A percentile compares a stretch with the other conserved stretches of the same genome.
Evolutionary conservation across 2,113 vertebrate species (phyloP).

Genomic region (Leptosomus discolor): DNA sequence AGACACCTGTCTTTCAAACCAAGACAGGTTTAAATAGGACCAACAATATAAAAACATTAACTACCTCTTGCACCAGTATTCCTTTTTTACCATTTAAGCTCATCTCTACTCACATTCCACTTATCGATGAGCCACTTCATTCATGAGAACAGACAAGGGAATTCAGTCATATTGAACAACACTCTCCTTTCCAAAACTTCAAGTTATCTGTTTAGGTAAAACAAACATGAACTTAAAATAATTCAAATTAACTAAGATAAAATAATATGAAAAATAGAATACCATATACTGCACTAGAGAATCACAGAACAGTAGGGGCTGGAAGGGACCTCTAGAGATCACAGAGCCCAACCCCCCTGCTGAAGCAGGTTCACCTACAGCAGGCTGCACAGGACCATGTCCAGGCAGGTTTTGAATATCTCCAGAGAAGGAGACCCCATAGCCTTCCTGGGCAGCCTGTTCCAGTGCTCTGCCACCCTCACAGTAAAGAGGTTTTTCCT

Average conservation of each 20-base stretch:
- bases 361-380: too few relatives aligned
- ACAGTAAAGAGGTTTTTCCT: too few relatives aligned
- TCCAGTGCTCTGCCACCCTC: too few relatives aligned
- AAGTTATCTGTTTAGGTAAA: neutral
- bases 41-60: neutral
- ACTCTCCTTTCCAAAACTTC: neutral
- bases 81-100: neutral
- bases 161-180: neutral
- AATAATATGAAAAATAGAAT: neutral
- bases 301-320: too few relatives aligned
- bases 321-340: too few relatives aligned
- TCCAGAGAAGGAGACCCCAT: too few relatives aligned
- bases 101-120: neutral
- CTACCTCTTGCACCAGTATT: neutral
- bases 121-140: neutral
- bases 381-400: too few relatives aligned
- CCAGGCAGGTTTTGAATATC: too few relatives aligned
- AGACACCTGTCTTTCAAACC: too few relatives aligned
- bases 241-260: neutral
- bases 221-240: neutral
- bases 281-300: neutral
- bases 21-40: too few relatives aligned
- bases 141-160: neutral
- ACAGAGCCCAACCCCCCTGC: too few relatives aligned
- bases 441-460: too few relatives aligned